Percentiles rank a stretch among this genome's conserved stretches.
Conservation (phyloP, 2,113 vertebrate species). For the Eretmochelys imbricata region DNA sequence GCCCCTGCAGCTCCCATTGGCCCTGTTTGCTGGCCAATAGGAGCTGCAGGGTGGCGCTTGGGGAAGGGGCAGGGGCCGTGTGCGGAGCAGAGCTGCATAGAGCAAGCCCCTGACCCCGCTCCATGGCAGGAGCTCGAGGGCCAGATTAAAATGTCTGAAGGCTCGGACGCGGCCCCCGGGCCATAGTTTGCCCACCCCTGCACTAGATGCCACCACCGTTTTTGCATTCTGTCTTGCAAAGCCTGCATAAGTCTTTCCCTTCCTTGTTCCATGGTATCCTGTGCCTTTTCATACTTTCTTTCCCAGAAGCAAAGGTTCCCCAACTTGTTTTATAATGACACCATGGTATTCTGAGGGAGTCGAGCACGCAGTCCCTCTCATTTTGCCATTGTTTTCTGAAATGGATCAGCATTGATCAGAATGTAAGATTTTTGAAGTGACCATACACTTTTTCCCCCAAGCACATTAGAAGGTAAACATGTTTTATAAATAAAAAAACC, state of each 20-base stretch:
- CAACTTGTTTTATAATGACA: neutral
- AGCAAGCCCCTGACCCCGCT: no score
- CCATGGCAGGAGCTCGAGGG: no score
- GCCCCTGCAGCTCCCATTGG: no score
- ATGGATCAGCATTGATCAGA: neutral
- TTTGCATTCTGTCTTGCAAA: neutral
- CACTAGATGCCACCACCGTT: no score
- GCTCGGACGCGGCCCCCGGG: no score
- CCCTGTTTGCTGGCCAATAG: no score
- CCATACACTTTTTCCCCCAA: neutral
- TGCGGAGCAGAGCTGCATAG: no score
- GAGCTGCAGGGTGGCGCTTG: no score
- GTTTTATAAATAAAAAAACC: neutral
- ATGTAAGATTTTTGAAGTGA: neutral
- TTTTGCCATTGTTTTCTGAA: fast-evolving
- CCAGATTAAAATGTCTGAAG: no score
- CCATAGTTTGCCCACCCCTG: no score
- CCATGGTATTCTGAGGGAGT: neutral
- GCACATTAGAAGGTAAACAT: neutral
- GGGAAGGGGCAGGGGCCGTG: no score
- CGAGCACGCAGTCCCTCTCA: neutral
- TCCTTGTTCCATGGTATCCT: neutral
- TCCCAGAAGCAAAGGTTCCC: neutral
- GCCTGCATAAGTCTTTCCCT: neutral
- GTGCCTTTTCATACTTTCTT: neutral